Base-by-base conservation (phyloP, 2,888 invertebrate genomes). In the Drosophila limbata region DNA sequence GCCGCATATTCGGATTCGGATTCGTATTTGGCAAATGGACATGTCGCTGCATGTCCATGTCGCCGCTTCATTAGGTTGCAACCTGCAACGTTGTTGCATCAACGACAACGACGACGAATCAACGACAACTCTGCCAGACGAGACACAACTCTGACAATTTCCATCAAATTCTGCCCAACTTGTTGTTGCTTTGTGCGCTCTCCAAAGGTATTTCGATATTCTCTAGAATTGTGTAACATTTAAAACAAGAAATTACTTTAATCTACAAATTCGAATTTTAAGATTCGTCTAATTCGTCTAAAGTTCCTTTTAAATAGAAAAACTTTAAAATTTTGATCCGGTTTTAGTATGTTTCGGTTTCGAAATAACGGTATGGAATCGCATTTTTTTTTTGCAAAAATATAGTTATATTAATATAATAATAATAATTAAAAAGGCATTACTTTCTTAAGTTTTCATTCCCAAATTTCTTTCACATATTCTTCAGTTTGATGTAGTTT, bases 111-210 rank as follows among this genome's bases (percentile, higher is more conserved):
- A 9, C 25, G 25, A 63, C 37, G 39, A 64, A 31, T 19, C 57
- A 33, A 40, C 39, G 65, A 67, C 77, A 69, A 55, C 77, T 69
- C 37, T 15, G 47, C 17, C 50, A 70, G 75, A 71, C 75, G 17
- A 87, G 76, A 77, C 84, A 77, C 84, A 88, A 85, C 79, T 80
- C 67, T 76, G 88, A 79, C 85, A 86, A 86, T 88, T 86, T 86
- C 84, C 79, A 86, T 88, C 86, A 88, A 85, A 88, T 65, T 72
- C 80, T 59, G 71, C 48, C 25, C 66, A 77, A 71, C 55, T 57
- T 47, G 25, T 17, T 45, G 15, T 53, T 40, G 8, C 17, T 4
- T 33, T 28, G 52, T 67, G 64, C 73, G 25, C 69, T 69, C 17
- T 3, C 48, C 0, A 0, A 28, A 19, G 19, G 51, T 21, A 21